Evolutionary conservation across 2,797 vertebrate species (phyloP).

Genomic region (Neomorphus geoffroyi): DNA sequence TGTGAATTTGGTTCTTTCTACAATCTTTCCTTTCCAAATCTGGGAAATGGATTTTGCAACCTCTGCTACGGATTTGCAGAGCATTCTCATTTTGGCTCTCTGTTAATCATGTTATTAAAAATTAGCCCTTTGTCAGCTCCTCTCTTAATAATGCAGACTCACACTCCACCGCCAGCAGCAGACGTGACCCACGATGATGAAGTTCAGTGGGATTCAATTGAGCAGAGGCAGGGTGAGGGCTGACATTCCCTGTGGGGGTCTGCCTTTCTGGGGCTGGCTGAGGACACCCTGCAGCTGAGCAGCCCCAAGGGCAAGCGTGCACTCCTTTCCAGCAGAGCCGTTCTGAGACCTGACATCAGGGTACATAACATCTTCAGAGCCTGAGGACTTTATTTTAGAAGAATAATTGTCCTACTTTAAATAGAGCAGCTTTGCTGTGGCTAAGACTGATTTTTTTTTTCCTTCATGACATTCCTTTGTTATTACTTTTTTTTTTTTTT

Average conservation of each 20-base stretch:
- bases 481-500: neutral
- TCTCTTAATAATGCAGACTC: neutral
- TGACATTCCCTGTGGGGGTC: neutral
- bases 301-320: neutral
- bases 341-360: neutral
- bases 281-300: neutral
- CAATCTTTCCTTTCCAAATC: neutral
- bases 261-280: neutral
- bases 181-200: neutral
- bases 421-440: neutral
- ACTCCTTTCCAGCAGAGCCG: neutral
- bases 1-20: neutral
- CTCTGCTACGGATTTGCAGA: neutral
- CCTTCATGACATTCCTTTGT: neutral
- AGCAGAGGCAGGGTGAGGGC: neutral
- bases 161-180: neutral
- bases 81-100: neutral
- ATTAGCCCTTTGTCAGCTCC: neutral
- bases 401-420: slow-evolving; percentile 5
- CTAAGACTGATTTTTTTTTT: neutral
- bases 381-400: neutral
- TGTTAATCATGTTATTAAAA: neutral
- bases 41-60: neutral
- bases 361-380: neutral
- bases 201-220: neutral